A percentile compares a stretch with the other conserved stretches of the same genome.
Conservation (phyloP, 2,888 invertebrate genomes). For the Phortica magna region DNA sequence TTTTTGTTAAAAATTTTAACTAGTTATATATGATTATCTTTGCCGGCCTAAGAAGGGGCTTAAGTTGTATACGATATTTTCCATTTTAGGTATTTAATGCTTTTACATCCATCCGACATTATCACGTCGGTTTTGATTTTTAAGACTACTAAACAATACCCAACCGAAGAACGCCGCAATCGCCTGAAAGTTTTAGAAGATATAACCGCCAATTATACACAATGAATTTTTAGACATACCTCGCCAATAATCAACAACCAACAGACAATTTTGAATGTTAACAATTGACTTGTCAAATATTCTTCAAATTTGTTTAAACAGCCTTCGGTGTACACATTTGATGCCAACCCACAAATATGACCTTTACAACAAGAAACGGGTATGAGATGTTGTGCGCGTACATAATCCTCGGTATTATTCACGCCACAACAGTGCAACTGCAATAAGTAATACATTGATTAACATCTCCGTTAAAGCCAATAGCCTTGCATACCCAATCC, state of each 20-base stretch:
- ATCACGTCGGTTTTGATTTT: conserved; percentile 67
- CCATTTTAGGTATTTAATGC: neutral
- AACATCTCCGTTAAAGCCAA: neutral
- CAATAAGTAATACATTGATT: neutral
- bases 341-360: conserved; percentile 55
- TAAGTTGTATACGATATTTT: conserved; percentile 9
- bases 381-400: conserved; percentile 62
- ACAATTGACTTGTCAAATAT: conserved; percentile 66
- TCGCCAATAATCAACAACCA: conserved; percentile 68
- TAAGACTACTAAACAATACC: conserved; percentile 65
- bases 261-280: conserved; percentile 67
- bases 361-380: conserved; percentile 66
- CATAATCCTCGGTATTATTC: conserved; percentile 67
- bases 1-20: neutral
- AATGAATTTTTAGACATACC: conserved; percentile 49
- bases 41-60: neutral
- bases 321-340: conserved; percentile 60
- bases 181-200: conserved; percentile 48
- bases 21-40: too few relatives aligned
- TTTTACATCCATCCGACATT: conserved; percentile 71
- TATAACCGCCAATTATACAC: neutral
- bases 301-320: conserved; percentile 68
- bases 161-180: conserved; percentile 65
- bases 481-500: conserved; percentile 56
- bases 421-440: conserved; percentile 72